Conservation (phyloP, 2,888 invertebrate species). For the Myathropa florea region DNA sequence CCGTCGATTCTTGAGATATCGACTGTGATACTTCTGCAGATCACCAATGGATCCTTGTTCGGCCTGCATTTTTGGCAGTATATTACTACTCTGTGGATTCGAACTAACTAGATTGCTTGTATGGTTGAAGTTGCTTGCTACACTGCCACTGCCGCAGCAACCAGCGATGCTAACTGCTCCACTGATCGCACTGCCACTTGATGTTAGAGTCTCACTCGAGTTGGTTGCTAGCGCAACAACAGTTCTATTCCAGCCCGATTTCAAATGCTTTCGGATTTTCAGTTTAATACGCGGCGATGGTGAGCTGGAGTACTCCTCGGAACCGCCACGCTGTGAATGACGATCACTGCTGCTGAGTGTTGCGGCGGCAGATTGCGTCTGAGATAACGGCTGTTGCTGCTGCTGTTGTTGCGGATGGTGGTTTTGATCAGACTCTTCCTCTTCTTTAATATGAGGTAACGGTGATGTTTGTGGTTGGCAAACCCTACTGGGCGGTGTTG, state of each 20-base stretch:
- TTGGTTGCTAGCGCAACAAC: slow-evolving; percentile 77
- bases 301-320: slow-evolving; percentile 75
- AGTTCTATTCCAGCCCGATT: slow-evolving; percentile 79
- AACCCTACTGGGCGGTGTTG: slow-evolving; percentile 80
- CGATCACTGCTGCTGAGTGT: slow-evolving; percentile 78
- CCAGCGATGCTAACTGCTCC: slow-evolving; percentile 75
- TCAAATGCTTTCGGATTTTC: slow-evolving; percentile 79
- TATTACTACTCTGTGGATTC: slow-evolving; percentile 78
- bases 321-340: slow-evolving; percentile 66
- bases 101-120: slow-evolving; percentile 72
- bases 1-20: slow-evolving; percentile 91
- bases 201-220: slow-evolving; percentile 78
- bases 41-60: slow-evolving; percentile 95
- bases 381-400: slow-evolving; percentile 80
- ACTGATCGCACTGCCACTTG: slow-evolving; percentile 74
- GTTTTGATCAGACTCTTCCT: slow-evolving; percentile 85
- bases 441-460: slow-evolving; percentile 91
- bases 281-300: slow-evolving; percentile 80
- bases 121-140: slow-evolving; percentile 73
- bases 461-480: slow-evolving; percentile 85
- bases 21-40: slow-evolving; percentile 92
- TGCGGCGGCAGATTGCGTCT: slow-evolving; percentile 62
- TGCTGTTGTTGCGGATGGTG: slow-evolving; percentile 81
- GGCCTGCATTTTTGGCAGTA: slow-evolving; percentile 90
- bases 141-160: slow-evolving; percentile 73